Conservation (phyloP, 1,140 invertebrate genomes). For the Eufriesea mexicana region DNA sequence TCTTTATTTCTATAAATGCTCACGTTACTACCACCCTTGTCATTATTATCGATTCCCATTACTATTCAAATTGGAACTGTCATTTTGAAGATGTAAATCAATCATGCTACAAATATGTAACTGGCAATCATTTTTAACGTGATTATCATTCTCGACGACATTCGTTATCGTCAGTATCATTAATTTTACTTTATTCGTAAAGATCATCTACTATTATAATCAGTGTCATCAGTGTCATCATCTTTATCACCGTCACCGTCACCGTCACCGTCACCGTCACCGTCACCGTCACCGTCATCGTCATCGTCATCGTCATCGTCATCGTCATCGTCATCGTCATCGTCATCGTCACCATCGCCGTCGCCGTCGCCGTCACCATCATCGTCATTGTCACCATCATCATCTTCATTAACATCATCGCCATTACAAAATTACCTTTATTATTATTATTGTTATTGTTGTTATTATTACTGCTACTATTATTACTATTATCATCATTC, state of each 20-base stretch:
- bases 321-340: constrained; percentile 11
- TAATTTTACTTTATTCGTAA: constrained; percentile 2
- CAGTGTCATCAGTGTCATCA: constrained; percentile 14
- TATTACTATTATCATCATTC: constrained; percentile 58
- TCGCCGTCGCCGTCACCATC: constrained; percentile 28
- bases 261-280: neutral
- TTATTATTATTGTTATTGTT: constrained; percentile 56
- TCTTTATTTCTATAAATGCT: constrained; percentile 63
- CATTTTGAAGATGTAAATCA: neutral
- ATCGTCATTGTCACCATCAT: constrained; percentile 55
- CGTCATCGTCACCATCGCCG: constrained; percentile 35
- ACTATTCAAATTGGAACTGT: constrained; percentile 21
- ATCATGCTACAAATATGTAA: neutral
- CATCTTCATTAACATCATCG: constrained; percentile 40
- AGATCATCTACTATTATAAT: constrained; percentile 30
- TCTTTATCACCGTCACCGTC: constrained; percentile 1
- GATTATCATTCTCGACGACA: constrained; percentile 39
- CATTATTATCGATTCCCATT: constrained; percentile 29
- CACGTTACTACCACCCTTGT: constrained; percentile 44
- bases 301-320: constrained; percentile 38
- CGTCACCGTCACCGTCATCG: constrained; percentile 7
- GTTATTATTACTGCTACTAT: constrained; percentile 41
- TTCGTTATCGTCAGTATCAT: neutral
- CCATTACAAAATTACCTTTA: constrained; percentile 5
- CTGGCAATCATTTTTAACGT: neutral